A percentile compares a stretch with the other conserved stretches of the same genome.
These are phyloP conservation scores for Solea senegalensis DNA, from an alignment of 2,113 vertebrate species.

Conservation along the genomic window DNA sequence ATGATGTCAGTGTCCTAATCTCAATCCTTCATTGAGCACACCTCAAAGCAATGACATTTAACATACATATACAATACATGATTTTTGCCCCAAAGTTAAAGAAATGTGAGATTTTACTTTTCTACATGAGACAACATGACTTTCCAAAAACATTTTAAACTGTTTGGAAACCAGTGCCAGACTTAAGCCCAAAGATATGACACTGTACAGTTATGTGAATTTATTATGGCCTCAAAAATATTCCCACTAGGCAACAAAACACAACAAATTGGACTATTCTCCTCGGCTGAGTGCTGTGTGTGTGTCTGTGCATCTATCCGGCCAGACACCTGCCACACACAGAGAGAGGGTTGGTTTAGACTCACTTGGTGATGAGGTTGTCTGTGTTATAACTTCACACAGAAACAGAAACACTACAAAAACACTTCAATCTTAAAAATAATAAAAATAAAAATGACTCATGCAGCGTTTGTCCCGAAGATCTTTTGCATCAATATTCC, in stretches of 20 bases:
- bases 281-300: background rate
- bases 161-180: too few species aligned
- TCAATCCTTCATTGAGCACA: background rate
- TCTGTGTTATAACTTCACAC: background rate
- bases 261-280: too few species aligned
- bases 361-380: background rate
- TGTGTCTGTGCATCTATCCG: constrained; percentile 7
- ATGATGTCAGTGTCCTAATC: constrained; percentile 1
- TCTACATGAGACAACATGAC: too few species aligned
- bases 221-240: too few species aligned
- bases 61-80: too few species aligned
- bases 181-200: too few species aligned
- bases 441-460: too few species aligned
- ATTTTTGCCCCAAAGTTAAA: too few species aligned
- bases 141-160: too few species aligned
- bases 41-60: background rate
- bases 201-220: too few species aligned
- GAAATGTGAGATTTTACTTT: too few species aligned
- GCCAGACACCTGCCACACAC: constrained; percentile 8
- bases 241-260: too few species aligned
- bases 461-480: background rate
- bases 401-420: background rate
- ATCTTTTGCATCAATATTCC: background rate
- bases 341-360: background rate
- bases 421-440: background rate